phyloP scores from a whole-genome alignment of 1,140 invertebrate species.

The Neodiprion virginianus region DNA sequence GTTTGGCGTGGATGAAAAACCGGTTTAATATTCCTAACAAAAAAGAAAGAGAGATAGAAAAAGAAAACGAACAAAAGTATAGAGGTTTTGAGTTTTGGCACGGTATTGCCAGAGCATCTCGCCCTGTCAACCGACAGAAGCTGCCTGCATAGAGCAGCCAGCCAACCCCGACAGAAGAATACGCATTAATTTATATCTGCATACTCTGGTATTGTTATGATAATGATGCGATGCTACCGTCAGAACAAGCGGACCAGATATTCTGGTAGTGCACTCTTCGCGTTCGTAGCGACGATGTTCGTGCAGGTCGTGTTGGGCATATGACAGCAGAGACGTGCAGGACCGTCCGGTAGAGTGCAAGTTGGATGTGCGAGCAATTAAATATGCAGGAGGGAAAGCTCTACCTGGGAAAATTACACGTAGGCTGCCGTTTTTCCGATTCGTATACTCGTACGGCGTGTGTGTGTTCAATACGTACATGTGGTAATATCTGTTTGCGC shows the following conservation, averaged over 20 bases:
- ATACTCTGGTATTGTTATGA: slow-evolving; percentile 57
- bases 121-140: slow-evolving; percentile 46
- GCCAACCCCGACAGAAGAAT: slow-evolving; percentile 44
- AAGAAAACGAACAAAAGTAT: slow-evolving; percentile 12
- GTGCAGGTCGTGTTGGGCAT: slow-evolving; percentile 20
- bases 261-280: slow-evolving; percentile 34
- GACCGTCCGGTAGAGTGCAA: background rate
- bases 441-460: too few relatives aligned
- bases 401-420: slow-evolving; percentile 52
- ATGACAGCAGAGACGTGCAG: background rate
- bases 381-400: slow-evolving; percentile 46
- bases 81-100: background rate
- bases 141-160: slow-evolving; percentile 20
- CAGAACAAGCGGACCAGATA: slow-evolving; percentile 33
- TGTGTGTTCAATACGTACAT: too few relatives aligned
- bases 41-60: slow-evolving; percentile 12
- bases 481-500: too few relatives aligned
- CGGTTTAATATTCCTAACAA: too few relatives aligned
- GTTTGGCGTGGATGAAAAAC: too few relatives aligned
- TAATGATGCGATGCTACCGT: slow-evolving; percentile 42
- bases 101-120: slow-evolving; percentile 18
- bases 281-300: slow-evolving; percentile 22
- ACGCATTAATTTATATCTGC: slow-evolving; percentile 62
- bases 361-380: slow-evolving; percentile 33
- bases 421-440: background rate